A percentile compares a stretch with the other conserved stretches of the same genome.
Conservation (phyloP, 2,888 invertebrate genomes). For the Mimas tiliae region DNA sequence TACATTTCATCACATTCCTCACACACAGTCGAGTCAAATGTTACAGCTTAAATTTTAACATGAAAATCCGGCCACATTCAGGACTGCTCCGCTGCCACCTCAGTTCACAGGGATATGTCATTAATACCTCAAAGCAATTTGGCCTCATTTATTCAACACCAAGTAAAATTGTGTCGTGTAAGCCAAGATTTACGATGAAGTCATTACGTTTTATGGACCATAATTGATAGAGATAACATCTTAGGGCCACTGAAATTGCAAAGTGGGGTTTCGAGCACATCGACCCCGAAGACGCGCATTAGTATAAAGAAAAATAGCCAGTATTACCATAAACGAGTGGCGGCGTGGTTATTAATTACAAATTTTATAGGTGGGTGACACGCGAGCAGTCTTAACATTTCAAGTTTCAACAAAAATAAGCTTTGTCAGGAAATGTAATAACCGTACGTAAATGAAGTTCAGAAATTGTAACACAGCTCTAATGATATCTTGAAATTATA, state of each 20-base stretch:
- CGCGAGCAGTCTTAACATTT: slow-evolving; percentile 56
- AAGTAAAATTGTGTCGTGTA: slow-evolving; percentile 80
- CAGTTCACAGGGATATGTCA: slow-evolving; percentile 57
- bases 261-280: slow-evolving; percentile 74
- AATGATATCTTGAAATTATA: slow-evolving; percentile 21
- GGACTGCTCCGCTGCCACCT: slow-evolving; percentile 26
- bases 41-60: neutral
- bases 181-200: slow-evolving; percentile 82
- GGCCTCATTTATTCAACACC: slow-evolving; percentile 79
- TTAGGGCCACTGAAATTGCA: slow-evolving; percentile 76
- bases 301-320: slow-evolving; percentile 74
- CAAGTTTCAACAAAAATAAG: slow-evolving; percentile 26
- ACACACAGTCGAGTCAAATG: neutral
- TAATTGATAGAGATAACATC: slow-evolving; percentile 83
- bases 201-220: slow-evolving; percentile 83
- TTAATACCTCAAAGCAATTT: slow-evolving; percentile 69
- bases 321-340: slow-evolving; percentile 75
- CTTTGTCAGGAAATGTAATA: slow-evolving; percentile 12
- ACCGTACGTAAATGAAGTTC: slow-evolving; percentile 11
- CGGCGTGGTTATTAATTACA: slow-evolving; percentile 78
- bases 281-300: slow-evolving; percentile 74
- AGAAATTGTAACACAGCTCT: neutral
- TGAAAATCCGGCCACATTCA: slow-evolving; percentile 12
- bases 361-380: slow-evolving; percentile 68
- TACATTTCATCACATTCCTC: slow-evolving; percentile 2